Base-by-base conservation (phyloP, 2,888 invertebrate genomes). In the Amiota communis region DNA sequence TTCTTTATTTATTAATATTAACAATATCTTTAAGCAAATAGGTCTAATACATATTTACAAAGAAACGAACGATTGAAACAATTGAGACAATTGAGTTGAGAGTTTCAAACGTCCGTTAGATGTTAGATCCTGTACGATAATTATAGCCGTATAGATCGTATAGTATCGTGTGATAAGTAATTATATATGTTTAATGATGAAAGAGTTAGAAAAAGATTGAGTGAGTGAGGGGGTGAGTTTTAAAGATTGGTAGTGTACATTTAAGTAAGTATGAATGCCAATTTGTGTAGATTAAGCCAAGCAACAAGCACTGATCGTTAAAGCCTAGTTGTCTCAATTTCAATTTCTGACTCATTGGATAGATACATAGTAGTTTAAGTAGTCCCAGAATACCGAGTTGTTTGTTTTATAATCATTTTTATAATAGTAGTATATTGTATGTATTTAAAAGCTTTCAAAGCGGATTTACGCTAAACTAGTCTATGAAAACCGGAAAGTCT, bases 31-130 rank as follows among this genome's bases (percentile, higher is more conserved):
- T 76, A 76, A 77, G 78, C 80, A 79, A 68, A 76, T 79, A 74
- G 73, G 74, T 83, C 79, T 76, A 79, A 77, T 83, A 77, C 74
- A 80, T 82, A 84, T 85, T 84, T 86, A 84, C 84, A 86, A 82
- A 82, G 79, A 77, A 84, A 79, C 75, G 71, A n/a, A 23, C n/a
- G 59, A 72, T 74, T 73, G 76, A 36, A 36, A 36, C 36, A 36
- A 36, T 36, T 36, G 36, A 36, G 36, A 36, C 2, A 36, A n/a
- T n/a, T n/a, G n/a, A 36, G 36, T 36, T 36, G 36, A 36, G 36
- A 36, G 36, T 36, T 36, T 36, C 36, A 77, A 82, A 85, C 84
- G 84, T 79, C 80, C 73, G 78, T 73, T 59, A 8, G 63, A 13
- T 61, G 15, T 36, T 63, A 23, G 63, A 63, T 63, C 36, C 46